Evolutionary conservation across 2,888 invertebrate species (phyloP).

Genomic region (Hypolimnas misippus): DNA sequence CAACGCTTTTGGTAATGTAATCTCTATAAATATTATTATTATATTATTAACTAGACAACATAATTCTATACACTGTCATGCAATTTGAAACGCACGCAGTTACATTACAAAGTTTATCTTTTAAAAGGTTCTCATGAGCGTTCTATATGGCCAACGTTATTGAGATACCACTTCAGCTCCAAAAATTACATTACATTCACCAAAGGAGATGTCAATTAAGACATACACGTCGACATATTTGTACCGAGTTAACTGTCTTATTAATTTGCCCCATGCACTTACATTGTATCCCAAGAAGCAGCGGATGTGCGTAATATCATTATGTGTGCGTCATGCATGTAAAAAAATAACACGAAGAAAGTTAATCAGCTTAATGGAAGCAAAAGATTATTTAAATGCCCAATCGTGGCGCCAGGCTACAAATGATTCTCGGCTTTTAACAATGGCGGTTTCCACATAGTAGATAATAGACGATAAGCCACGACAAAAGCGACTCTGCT

Average conservation of each 20-base stretch:
- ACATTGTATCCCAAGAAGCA: constrained; percentile 57
- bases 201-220: constrained; percentile 18
- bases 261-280: constrained; percentile 71
- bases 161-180: background rate
- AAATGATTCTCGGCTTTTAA: constrained; percentile 36
- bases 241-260: constrained; percentile 58
- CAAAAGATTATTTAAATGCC: constrained; percentile 25
- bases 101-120: background rate
- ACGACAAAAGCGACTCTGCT: constrained; percentile 43
- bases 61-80: background rate
- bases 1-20: background rate
- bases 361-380: constrained; percentile 31
- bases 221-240: constrained; percentile 26
- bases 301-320: constrained; percentile 73
- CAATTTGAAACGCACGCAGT: background rate
- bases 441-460: constrained; percentile 43
- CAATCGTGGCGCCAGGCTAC: constrained; percentile 41
- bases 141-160: background rate
- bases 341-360: constrained; percentile 28
- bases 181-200: constrained; percentile 1
- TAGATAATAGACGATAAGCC: constrained; percentile 48
- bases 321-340: constrained; percentile 21
- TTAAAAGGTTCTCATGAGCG: background rate
- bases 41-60: no score
- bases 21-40: background rate